Percentiles rank a stretch among this genome's conserved stretches.
Conservation (phyloP, 2,888 invertebrate species). For the Drosophila subsilvestris region DNA sequence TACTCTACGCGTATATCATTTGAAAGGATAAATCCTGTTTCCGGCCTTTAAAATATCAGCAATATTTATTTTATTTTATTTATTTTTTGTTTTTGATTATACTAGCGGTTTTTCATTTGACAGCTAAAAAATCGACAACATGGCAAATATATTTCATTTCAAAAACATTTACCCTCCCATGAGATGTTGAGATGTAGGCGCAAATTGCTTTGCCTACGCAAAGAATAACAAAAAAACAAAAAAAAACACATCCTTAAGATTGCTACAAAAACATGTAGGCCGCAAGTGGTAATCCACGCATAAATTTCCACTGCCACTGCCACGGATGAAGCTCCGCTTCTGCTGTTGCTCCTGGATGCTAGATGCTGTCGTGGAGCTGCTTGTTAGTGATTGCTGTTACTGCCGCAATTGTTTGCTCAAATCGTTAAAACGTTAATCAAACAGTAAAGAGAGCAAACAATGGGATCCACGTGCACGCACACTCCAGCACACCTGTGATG, state of each 20-base stretch:
- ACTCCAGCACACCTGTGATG: constrained; percentile 53
- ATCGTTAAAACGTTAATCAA: constrained; percentile 79
- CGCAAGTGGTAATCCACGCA: constrained; percentile 5
- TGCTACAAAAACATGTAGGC: constrained; percentile 31
- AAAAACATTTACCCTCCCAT: constrained; percentile 25
- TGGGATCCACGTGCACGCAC: constrained; percentile 15
- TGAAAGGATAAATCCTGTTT: too few relatives aligned
- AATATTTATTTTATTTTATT: background rate
- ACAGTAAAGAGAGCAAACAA: constrained; percentile 75
- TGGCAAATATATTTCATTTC: constrained; percentile 31
- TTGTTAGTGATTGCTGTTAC: constrained; percentile 54
- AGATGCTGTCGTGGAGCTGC: constrained; percentile 42
- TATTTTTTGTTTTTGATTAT: background rate
- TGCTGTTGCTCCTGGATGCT: background rate
- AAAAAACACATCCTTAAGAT: constrained; percentile 25
- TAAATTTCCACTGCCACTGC: background rate
- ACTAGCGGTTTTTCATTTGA: constrained; percentile 18
- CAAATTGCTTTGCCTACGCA: constrained; percentile 41
- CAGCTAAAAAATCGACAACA: constrained; percentile 6
- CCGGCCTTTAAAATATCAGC: too few relatives aligned
- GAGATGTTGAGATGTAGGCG: constrained; percentile 19
- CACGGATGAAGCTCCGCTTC: background rate
- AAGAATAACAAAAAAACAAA: constrained; percentile 32
- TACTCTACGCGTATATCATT: too few relatives aligned
- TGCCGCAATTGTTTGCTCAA: constrained; percentile 75